Evolutionary conservation across 2,797 vertebrate species (phyloP), one percentile per base, ranked within the genome.

Genomic region (Eutrigla gurnardus): DNA sequence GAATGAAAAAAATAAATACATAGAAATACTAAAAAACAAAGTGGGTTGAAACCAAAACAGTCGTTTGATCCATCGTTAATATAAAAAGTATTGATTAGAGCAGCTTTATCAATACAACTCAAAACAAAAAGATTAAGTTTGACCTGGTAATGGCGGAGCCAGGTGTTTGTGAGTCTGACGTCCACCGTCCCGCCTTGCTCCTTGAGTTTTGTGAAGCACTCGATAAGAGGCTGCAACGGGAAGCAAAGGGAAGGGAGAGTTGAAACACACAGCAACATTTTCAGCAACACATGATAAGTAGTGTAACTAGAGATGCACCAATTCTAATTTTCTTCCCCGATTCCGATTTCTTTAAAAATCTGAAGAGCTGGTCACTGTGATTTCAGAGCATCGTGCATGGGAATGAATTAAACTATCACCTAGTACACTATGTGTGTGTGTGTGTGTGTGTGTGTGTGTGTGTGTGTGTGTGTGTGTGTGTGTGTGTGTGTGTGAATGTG

Each of bases 141-240:
- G 92, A 99, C 98, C 98, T 99, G 98, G 79, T 99, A 99, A 90
- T 96, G 96, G 73, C 98, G 91, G 42, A 99, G 95, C 98, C 98
- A 99, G 33, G 96, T 97, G 91, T 99, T 97, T 4, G 96, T 96
- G 46, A 99, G 92, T 64, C 94, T 94, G 49, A 99, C 94, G 92
- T 95, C 96, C 77, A 99, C 90, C 2, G 96, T 94, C 0, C 97
- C 97, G 0, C 98, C 97, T 46, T 93, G 94, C 82, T 98, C 98
- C 83, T 95, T 95, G 69, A 99, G 96, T 87, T 98, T 98, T 8
- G 96, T 96, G 90, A 96, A 99, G 89, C 98, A 98, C 75, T 99
- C 98, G 60, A 99, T 88, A 17, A 99, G 93, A 2, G 97, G 95
- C 98, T 99, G 85, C 57, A 86, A 65, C 25, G 39, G 11, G n/a